Evolutionary conservation across 2,797 vertebrate genomes (phyloP).

Genomic region (Labeo calbasu): DNA sequence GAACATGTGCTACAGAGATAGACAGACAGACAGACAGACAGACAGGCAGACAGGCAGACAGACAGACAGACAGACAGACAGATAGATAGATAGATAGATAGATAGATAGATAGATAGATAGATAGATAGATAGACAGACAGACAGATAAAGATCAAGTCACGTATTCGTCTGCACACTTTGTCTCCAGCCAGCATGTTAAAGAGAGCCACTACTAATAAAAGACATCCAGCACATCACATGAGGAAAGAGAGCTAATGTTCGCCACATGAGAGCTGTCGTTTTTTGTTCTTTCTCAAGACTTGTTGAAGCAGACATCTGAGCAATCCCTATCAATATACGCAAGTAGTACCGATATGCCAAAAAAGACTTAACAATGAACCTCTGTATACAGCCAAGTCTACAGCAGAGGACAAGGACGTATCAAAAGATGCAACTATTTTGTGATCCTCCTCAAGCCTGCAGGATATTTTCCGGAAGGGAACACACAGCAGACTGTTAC

Average conservation of each 20-base stretch:
- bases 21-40: neutral
- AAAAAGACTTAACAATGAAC: constrained; percentile 24
- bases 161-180: constrained; percentile 20
- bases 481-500: constrained; percentile 53
- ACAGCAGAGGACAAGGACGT: constrained; percentile 31
- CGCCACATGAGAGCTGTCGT: constrained; percentile 39
- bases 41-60: neutral
- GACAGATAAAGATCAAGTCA: constrained; percentile 11
- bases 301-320: constrained; percentile 7
- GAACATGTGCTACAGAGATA: constrained; percentile 34
- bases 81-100: neutral
- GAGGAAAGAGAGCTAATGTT: constrained; percentile 47
- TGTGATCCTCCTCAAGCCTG: constrained; percentile 47
- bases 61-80: too few species aligned
- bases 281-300: constrained; percentile 33
- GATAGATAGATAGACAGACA: neutral
- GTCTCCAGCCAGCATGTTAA: constrained; percentile 35
- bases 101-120: neutral
- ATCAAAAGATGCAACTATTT: constrained; percentile 37
- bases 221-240: constrained; percentile 55
- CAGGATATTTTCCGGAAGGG: constrained; percentile 42
- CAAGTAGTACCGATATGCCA: neutral
- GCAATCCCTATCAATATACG: constrained; percentile 1
- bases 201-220: constrained; percentile 53
- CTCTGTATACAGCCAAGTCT: constrained; percentile 7